phyloP scores from a whole-genome alignment of 2,113 vertebrate genomes.

The Aviceda subcristata region DNA sequence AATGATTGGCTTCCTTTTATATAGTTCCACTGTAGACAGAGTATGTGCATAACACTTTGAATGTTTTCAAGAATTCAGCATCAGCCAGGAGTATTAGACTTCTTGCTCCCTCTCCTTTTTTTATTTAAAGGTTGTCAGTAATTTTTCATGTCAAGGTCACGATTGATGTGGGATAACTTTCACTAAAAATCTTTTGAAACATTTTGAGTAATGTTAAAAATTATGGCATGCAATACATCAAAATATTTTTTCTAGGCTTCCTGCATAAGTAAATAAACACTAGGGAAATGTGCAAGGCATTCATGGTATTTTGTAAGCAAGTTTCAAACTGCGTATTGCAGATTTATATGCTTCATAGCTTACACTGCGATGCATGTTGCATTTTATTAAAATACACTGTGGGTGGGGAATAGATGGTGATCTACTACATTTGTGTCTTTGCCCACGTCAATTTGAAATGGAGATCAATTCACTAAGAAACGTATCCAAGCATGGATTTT shows the following conservation, averaged over 20 bases:
- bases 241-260: constrained; percentile 63
- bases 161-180: constrained; percentile 66
- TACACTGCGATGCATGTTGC: not conserved
- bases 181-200: constrained; percentile 58
- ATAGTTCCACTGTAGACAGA: not conserved
- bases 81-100: not conserved
- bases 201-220: constrained; percentile 66
- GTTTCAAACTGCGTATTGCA: constrained; percentile 22
- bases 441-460: constrained; percentile 20
- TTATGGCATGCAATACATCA: constrained; percentile 39
- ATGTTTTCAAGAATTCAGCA: constrained; percentile 34
- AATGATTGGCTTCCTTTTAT: constrained; percentile 21
- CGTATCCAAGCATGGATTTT: constrained; percentile 21
- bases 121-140: constrained; percentile 55
- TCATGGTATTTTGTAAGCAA: constrained; percentile 36
- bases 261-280: constrained; percentile 55
- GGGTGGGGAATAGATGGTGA: not conserved
- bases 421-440: constrained; percentile 9
- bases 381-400: constrained; percentile 29
- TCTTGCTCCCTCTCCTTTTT: not conserved
- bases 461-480: constrained; percentile 50
- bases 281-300: constrained; percentile 39
- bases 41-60: constrained; percentile 8
- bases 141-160: constrained; percentile 64
- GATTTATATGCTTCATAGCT: constrained; percentile 30